Evolutionary conservation across 2,888 invertebrate species (phyloP).

Genomic region (Clanis bilineata): DNA sequence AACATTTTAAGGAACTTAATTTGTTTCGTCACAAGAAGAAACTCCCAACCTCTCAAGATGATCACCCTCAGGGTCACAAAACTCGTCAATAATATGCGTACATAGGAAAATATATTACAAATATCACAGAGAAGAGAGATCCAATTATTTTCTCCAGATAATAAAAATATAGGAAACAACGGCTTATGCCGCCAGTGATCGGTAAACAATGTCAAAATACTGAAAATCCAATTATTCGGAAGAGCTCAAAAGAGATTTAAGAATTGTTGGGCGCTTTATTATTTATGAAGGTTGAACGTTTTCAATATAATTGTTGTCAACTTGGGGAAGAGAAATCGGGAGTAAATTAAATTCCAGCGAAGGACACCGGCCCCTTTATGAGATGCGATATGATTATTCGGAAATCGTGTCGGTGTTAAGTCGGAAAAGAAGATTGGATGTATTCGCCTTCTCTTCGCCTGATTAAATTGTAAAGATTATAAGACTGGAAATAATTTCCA

Average conservation of each 20-base stretch:
- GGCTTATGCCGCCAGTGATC: slow-evolving; percentile 14
- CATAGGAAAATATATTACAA: background rate
- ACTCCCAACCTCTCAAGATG: background rate
- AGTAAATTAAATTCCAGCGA: slow-evolving; percentile 43
- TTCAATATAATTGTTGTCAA: slow-evolving; percentile 48
- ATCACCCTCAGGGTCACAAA: background rate
- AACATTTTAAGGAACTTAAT: too few relatives aligned
- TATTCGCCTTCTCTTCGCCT: background rate
- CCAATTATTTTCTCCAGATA: slow-evolving; percentile 1
- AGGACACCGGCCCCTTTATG: slow-evolving; percentile 25
- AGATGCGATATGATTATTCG: slow-evolving; percentile 16
- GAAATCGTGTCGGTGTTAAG: background rate
- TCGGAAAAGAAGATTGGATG: background rate
- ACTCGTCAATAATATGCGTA: background rate
- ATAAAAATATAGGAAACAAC: background rate
- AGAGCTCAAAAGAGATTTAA: slow-evolving; percentile 34
- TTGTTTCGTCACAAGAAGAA: too few relatives aligned
- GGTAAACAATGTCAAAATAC: slow-evolving; percentile 21
- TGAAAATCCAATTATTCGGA: slow-evolving; percentile 44
- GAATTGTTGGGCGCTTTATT: slow-evolving; percentile 36
- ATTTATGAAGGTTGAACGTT: slow-evolving; percentile 44
- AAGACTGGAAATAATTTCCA: too few relatives aligned
- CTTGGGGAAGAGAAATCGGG: slow-evolving; percentile 31
- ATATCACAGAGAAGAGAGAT: background rate
- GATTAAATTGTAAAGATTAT: too few relatives aligned